Evolutionary conservation across 2,888 invertebrate genomes (phyloP), one percentile per base, ranked within the genome.

Genomic region (Lasioglossum calceatum): DNA sequence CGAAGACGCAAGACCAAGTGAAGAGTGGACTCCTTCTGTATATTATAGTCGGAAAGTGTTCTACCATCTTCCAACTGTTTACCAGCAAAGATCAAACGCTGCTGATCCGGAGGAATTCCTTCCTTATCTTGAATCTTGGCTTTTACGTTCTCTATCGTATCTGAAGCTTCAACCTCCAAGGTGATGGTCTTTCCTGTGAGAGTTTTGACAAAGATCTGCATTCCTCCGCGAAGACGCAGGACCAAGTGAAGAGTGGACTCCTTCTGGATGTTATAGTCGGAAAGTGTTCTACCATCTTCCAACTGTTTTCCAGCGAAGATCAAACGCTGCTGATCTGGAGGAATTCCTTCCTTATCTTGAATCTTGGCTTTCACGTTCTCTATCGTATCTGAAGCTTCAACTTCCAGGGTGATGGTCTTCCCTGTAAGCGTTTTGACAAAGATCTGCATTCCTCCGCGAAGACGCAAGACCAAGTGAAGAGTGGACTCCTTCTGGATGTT

Each of bases 121-220:
- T 89, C 90, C 39, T 90, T 90, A 47, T 96, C 96, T 85, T 96
- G 96, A 71, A 44, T 44, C 44, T 44, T 44, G 3, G 44, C 44
- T 1, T 44, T 44, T 0, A 44, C 44, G 0, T 44, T 44, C 3
- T 44, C 44, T 12, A 44, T 44, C 44, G 44, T 44, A 0, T 44
- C 44, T 0, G 44, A 96, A 23, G 96, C 96, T 91, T 97, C 97
- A 2, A 96, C 96, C 90, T 96, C 96, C n/a, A 96, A 90, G 1
- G 96, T 96, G 89, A 96, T 96, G 67, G 96, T 96, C 91, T 96
- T 96, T 19, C 96, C 96, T 14, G 96, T 96, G 39, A 96, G 93
- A 3, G 96, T 96, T 91, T 96, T 96, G 0, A 96, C 96, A 88
- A 96, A 97, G 90, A 97, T 97, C 94, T 97, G 97, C 95, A 97